Conservation (phyloP, 2,797 vertebrate species). For the Podargus strigoides region DNA sequence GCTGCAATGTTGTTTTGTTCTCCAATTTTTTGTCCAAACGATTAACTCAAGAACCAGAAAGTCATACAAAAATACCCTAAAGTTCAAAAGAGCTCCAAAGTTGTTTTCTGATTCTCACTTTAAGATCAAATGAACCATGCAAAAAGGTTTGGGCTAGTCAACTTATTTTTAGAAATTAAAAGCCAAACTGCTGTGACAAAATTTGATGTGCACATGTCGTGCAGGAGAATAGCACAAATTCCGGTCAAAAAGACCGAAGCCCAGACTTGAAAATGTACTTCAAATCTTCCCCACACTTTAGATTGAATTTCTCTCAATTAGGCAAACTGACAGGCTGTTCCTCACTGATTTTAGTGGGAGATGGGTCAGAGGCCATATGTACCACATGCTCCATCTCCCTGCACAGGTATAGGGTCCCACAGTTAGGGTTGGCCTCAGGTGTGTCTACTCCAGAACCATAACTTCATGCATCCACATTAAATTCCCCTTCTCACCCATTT, state of each 20-base stretch:
- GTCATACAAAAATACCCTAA: neutral
- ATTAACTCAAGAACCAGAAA: neutral
- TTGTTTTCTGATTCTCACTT: neutral
- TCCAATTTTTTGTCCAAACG: neutral
- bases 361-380: neutral
- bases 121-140: neutral
- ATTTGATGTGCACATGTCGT: neutral
- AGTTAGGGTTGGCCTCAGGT: neutral
- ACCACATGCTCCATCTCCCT: neutral
- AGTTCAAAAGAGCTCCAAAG: neutral
- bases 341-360: rapidly evolving
- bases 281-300: neutral
- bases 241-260: neutral
- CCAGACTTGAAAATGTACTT: neutral
- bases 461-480: neutral
- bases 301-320: no score
- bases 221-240: neutral
- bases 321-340: neutral
- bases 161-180: neutral
- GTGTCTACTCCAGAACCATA: neutral
- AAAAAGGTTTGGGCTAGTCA: neutral
- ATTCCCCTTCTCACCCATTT: neutral
- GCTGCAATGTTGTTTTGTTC: neutral
- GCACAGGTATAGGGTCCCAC: neutral
- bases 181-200: neutral